phyloP scores from a whole-genome alignment of 2,888 invertebrate species.

The Chloromyia formosa region DNA sequence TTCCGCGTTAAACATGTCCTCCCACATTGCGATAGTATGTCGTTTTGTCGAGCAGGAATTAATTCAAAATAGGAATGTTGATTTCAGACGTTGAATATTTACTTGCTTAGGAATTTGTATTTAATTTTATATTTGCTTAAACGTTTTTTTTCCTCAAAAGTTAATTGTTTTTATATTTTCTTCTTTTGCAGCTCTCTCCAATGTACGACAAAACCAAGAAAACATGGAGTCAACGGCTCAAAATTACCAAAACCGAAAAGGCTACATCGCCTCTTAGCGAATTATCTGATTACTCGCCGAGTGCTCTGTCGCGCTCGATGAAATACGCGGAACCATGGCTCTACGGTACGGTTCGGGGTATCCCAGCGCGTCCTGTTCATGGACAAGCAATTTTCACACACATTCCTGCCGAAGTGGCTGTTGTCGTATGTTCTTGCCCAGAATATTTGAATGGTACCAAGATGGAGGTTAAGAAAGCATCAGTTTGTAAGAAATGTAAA shows the following conservation, averaged over 20 bases:
- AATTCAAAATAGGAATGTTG: too few species aligned
- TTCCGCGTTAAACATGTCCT: too few species aligned
- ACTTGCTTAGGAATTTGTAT: too few species aligned
- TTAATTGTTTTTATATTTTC: not conserved
- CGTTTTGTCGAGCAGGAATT: too few species aligned
- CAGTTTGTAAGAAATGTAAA: slow-evolving; percentile 84
- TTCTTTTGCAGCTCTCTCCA: slow-evolving; percentile 54
- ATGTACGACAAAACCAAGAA: slow-evolving; percentile 65
- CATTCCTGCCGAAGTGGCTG: slow-evolving; percentile 66
- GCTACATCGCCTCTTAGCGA: slow-evolving; percentile 60
- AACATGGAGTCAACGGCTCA: slow-evolving; percentile 77
- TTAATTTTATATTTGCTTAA: too few species aligned
- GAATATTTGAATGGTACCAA: slow-evolving; percentile 83
- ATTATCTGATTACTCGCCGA: slow-evolving; percentile 64
- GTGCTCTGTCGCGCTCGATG: slow-evolving; percentile 82
- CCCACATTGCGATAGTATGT: too few species aligned
- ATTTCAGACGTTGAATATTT: too few species aligned
- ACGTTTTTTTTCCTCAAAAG: too few species aligned
- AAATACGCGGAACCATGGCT: slow-evolving; percentile 87
- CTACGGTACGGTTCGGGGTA: slow-evolving; percentile 77
- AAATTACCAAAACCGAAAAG: slow-evolving; percentile 67
- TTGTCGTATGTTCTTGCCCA: slow-evolving; percentile 82
- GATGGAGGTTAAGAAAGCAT: slow-evolving; percentile 76
- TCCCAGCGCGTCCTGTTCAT: slow-evolving; percentile 65
- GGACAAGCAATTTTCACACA: slow-evolving; percentile 64